Base-by-base conservation (phyloP, 2,888 invertebrate species). In the Leptarthrus brevirostris region DNA sequence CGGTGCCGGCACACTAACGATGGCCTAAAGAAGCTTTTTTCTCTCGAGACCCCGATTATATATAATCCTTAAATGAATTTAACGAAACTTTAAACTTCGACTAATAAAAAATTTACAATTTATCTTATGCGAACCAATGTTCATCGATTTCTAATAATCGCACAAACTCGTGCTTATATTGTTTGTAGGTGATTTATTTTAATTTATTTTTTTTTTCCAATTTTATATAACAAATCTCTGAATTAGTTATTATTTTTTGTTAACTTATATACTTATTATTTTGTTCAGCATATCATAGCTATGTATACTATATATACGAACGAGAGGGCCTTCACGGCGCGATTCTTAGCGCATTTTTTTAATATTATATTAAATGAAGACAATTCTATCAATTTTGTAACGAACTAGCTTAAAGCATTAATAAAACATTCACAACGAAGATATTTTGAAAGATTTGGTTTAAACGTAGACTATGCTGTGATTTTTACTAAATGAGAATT, bases 1-100 rank as follows among this genome's bases (percentile, higher is more conserved):
- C 87, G 96, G 96, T 80, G 95, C 95, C 84, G 96, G 96, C 84
- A 91, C 93, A 82, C 89, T 95, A 80, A 92, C 94, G 81, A 95
- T 93, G 93, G 92, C 93, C 85, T 95, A 92, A 88, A 79, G 2
- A 4, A 30, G n/a, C 34, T 34, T 54, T 1, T 71, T 40, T 40
- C 12, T 44, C 24, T 54, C 64, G 34, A 64, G 44, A 3, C n/a
- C 44, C 40, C 44, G 18, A 49, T 49, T 64, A 36, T 64, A 44
- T 18, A 24, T 24, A 36, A 30, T 64, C 44, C 22, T 24, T 47
- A 64, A 64, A 64, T 64, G 64, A 64, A 64, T 36, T 64, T 64
- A 64, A 64, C 64, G 64, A 64, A 64, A 64, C 49, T 44, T 30
- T 14, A 64, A 47, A 36, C 49, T 49, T 44, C 64, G 64, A 64